Evolutionary conservation across 2,888 invertebrate species (phyloP), one percentile per base, ranked within the genome.

Genomic region (Brachypterus glaber): DNA sequence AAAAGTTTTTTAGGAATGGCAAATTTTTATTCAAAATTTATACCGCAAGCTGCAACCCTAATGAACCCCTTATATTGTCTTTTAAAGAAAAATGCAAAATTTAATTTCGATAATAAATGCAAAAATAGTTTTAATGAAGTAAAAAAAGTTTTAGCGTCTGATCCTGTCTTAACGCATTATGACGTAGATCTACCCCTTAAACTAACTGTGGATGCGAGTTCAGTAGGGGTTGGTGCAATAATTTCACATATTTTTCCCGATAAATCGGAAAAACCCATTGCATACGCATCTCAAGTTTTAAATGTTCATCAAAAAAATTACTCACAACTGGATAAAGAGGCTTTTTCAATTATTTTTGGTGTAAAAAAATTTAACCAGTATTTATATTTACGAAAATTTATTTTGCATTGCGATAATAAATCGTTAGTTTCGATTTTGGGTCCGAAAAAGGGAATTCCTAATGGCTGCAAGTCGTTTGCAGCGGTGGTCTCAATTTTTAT

Each of bases 161-260:
- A 24, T 5, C 4, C 11, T 2, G 39, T 39, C 5, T 24, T 39
- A 7, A 27, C 26, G 4, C 38, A 40, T 35, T 50, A 41, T 34
- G 41, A 50, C n/a, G 44, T 44, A 5, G 12, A 32, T 2, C 29
- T 26, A 26, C 39, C 33, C 11, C 35, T 55, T 15, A 46, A 34
- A 33, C 33, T 44, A 35, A 39, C 41, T 11, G 41, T 34, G 9
- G 46, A 46, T 25, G 44, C 46, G 12, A 33, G 33, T 12, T 18
- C 30, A 16, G 34, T 29, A 25, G 44, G 18, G 3, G 8, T 45
- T 33, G 44, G 40, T 2, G 44, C 42, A 2, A 33, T 27, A 16
- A 45, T 46, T 15, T 33, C 26, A 24, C 37, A 42, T 30, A 31
- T 34, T 11, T 45, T 21, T 38, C 26, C 30, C 4, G 30, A 46